These are phyloP conservation scores for Pogonomyrmex barbatus DNA, from an alignment of 1,140 invertebrate species.

Conservation along the genomic window DNA sequence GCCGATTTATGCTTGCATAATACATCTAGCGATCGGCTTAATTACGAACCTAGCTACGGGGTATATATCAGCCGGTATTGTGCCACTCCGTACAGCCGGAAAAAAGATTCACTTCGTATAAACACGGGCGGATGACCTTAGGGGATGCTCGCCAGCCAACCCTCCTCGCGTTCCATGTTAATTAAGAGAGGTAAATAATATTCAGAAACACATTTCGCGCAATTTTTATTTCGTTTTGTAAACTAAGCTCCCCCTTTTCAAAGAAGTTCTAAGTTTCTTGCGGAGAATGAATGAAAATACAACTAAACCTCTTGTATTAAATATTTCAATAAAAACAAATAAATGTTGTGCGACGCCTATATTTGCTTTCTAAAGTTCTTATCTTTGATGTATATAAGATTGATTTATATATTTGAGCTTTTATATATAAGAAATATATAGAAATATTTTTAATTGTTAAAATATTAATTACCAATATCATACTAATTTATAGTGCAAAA, in stretches of 20 bases:
- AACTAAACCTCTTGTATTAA: background rate
- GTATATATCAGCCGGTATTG: slow-evolving; percentile 59
- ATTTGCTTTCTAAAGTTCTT: slow-evolving; percentile 18
- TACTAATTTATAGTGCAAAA: slow-evolving; percentile 4
- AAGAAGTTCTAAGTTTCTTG: background rate
- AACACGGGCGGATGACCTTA: slow-evolving; percentile 55
- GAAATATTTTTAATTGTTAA: slow-evolving; percentile 1
- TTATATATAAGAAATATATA: background rate
- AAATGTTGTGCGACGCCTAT: background rate
- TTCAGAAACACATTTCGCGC: slow-evolving; percentile 34
- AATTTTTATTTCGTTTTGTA: slow-evolving; percentile 27
- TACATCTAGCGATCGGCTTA: slow-evolving; percentile 67
- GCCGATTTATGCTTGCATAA: slow-evolving; percentile 65
- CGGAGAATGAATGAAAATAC: background rate
- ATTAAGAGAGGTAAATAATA: slow-evolving; percentile 64
- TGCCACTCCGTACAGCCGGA: slow-evolving; percentile 43
- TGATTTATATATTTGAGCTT: background rate
- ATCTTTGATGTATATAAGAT: background rate
- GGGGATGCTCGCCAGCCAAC: slow-evolving; percentile 10
- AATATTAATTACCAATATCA: background rate
- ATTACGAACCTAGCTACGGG: slow-evolving; percentile 58
- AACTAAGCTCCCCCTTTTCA: slow-evolving; percentile 7
- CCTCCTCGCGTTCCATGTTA: slow-evolving; percentile 59
- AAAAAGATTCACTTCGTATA: slow-evolving; percentile 59
- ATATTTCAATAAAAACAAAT: background rate